These are phyloP conservation scores for Sebastes itinus DNA, from an alignment of 2,797 vertebrate species.

Conservation along the genomic window DNA sequence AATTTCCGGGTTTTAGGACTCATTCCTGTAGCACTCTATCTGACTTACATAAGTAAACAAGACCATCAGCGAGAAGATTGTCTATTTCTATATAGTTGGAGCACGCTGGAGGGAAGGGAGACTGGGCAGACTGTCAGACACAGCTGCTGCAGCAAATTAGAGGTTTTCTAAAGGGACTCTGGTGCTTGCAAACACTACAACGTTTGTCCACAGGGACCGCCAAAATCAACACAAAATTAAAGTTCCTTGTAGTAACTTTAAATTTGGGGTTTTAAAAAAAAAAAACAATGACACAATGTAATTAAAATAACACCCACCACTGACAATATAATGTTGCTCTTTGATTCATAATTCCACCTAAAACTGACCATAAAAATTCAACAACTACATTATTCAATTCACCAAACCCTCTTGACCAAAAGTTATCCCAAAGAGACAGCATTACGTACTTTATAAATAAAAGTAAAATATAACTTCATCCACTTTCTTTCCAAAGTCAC, in stretches of 20 bases:
- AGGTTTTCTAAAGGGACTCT: too few species aligned
- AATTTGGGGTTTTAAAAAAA: not conserved
- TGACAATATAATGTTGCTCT: not conserved
- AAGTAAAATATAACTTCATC: not conserved
- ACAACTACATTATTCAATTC: not conserved
- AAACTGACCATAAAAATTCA: not conserved
- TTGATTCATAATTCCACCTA: not conserved
- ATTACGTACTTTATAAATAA: not conserved
- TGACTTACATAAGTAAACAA: not conserved
- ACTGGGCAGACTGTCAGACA: too few species aligned
- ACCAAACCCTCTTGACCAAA: not conserved
- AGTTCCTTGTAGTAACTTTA: too few species aligned
- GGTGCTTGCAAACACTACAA: too few species aligned
- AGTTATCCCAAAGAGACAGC: not conserved
- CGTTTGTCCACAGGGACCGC: not conserved
- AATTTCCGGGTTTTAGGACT: not conserved
- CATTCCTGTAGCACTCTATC: not conserved
- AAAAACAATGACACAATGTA: not conserved
- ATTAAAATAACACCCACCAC: not conserved
- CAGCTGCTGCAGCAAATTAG: too few species aligned
- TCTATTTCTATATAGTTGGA: too few species aligned
- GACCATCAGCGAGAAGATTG: not conserved
- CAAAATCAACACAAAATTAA: not conserved
- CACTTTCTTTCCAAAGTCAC: not conserved
- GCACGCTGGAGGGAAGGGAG: too few species aligned